phyloP scores from a whole-genome alignment of 2,888 invertebrate genomes.

The Palloptera scutellata region DNA sequence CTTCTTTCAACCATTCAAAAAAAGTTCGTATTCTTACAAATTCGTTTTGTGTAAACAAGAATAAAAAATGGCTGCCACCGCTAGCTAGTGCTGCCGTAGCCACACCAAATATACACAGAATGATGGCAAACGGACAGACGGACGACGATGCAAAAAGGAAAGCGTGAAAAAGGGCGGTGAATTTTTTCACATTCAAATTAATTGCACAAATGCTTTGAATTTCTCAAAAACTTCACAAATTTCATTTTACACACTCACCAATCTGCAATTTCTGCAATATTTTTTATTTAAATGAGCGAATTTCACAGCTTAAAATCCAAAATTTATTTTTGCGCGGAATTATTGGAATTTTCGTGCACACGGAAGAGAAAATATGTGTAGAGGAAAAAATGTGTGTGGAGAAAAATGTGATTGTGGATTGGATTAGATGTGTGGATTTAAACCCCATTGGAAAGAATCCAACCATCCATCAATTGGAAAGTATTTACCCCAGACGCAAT shows the following conservation, averaged over 20 bases:
- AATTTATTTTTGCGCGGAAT: conserved; percentile 39
- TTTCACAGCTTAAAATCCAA: conserved; percentile 42
- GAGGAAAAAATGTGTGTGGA: conserved; percentile 3
- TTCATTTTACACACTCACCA: conserved; percentile 31
- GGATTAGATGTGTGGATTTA: not conserved
- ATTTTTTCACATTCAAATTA: conserved; percentile 24
- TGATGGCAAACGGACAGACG: not conserved
- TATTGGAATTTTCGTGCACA: conserved; percentile 36
- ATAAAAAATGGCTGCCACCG: conserved; percentile 34
- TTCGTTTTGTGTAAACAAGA: conserved; percentile 37
- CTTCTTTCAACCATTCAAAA: too few species aligned
- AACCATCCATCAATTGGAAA: too few species aligned
- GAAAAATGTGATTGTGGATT: conserved; percentile 1
- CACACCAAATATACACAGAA: conserved; percentile 1
- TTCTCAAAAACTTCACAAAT: conserved; percentile 9
- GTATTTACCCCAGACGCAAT: too few species aligned
- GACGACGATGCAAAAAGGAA: conserved; percentile 20
- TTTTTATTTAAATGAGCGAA: conserved; percentile 30
- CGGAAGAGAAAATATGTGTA: conserved; percentile 32
- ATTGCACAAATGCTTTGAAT: conserved; percentile 8
- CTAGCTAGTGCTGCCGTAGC: conserved; percentile 7
- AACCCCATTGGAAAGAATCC: not conserved
- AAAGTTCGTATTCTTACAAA: too few species aligned
- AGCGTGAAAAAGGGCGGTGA: conserved; percentile 39
- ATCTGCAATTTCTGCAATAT: conserved; percentile 18